Evolutionary conservation across 2,888 invertebrate genomes (phyloP).

Genomic region (Bruchidius siliquastri): DNA sequence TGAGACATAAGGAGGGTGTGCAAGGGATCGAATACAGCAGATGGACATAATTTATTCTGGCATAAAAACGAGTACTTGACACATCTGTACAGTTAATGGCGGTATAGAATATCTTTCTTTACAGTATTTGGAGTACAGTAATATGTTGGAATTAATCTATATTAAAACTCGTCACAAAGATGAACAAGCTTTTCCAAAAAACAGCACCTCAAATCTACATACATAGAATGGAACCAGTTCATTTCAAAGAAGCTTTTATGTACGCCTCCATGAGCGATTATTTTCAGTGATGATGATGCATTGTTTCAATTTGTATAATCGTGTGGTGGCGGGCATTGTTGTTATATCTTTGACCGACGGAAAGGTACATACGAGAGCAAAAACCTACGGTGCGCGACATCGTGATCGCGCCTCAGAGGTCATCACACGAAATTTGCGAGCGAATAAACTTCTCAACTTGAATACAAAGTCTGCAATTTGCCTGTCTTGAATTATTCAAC

Average conservation of each 20-base stretch:
- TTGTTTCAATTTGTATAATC: neutral
- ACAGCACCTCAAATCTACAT: too few species aligned
- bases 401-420: neutral
- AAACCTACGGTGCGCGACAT: neutral
- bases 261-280: neutral
- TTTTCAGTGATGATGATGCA: neutral
- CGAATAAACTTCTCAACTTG: neutral
- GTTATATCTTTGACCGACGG: neutral
- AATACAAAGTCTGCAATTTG: neutral
- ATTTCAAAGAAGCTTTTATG: neutral
- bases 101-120: too few species aligned
- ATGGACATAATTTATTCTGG: too few species aligned
- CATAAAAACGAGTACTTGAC: too few species aligned
- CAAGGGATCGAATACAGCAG: too few species aligned
- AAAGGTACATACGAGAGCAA: neutral
- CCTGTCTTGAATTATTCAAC: neutral
- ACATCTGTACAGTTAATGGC: too few species aligned
- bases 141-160: too few species aligned
- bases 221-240: neutral
- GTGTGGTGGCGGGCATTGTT: neutral
- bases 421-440: neutral
- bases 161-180: too few species aligned
- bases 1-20: too few species aligned
- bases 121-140: too few species aligned
- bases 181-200: too few species aligned